Evolutionary conservation across 2,888 invertebrate species (phyloP).

Genomic region (Phania funesta): DNA sequence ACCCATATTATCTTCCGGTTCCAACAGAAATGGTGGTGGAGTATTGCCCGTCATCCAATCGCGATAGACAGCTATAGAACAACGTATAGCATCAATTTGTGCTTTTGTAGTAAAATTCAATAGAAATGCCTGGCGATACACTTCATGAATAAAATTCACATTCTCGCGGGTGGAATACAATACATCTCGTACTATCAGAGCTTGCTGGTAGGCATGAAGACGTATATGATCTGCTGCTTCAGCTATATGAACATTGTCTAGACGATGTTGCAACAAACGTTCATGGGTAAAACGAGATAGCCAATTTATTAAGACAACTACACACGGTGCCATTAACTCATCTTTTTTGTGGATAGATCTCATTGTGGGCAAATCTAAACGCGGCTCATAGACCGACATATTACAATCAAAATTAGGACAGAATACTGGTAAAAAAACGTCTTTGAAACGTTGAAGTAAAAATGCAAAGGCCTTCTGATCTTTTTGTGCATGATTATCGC

Average conservation of each 20-base stretch:
- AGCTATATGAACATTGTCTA: slow-evolving; percentile 78
- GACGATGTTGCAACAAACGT: slow-evolving; percentile 79
- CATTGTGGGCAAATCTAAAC: slow-evolving; percentile 88
- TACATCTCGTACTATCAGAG: slow-evolving; percentile 90
- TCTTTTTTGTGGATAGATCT: slow-evolving; percentile 84
- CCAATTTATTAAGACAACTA: slow-evolving; percentile 95
- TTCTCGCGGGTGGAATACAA: slow-evolving; percentile 93
- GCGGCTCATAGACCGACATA: slow-evolving; percentile 91
- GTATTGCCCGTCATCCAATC: slow-evolving; percentile 95
- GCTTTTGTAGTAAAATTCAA: slow-evolving; percentile 87
- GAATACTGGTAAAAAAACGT: slow-evolving; percentile 92
- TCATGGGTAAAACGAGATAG: slow-evolving; percentile 91
- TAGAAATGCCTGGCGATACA: slow-evolving; percentile 95
- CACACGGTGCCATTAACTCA: slow-evolving; percentile 84
- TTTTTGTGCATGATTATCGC: slow-evolving; percentile 89
- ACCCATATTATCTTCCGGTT: slow-evolving; percentile 82
- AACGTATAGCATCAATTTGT: slow-evolving; percentile 92
- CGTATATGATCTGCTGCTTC: slow-evolving; percentile 78
- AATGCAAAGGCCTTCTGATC: slow-evolving; percentile 93
- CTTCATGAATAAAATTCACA: slow-evolving; percentile 96
- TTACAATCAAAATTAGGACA: slow-evolving; percentile 92
- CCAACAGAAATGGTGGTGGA: slow-evolving; percentile 90
- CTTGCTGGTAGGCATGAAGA: slow-evolving; percentile 77
- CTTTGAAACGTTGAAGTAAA: slow-evolving; percentile 93
- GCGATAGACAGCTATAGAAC: slow-evolving; percentile 95